Base-by-base conservation (phyloP, 2,113 vertebrate species). In the Ochotona curzoniae region DNA sequence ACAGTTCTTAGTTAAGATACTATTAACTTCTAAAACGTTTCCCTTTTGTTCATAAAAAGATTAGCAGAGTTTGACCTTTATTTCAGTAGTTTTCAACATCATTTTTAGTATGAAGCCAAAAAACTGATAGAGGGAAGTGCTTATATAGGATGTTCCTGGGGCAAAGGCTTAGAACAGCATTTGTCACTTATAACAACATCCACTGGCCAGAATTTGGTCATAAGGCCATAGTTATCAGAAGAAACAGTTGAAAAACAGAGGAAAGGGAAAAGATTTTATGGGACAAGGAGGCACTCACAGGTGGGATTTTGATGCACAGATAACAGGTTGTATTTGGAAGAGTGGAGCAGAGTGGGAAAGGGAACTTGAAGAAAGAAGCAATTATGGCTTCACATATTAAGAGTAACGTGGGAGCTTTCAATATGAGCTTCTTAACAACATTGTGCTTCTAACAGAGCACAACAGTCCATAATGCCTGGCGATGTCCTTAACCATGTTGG, bases 21-120 rank as follows among this genome's bases (percentile, higher is more conserved):
- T 74, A 79, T 51, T 87, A 89, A 38, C 86, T 95, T 90, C n/a
- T 67, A 4, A 66, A 90, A 66, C 63, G 84, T 63, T 91, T 75
- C 73, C 60, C 15, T 92, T 73, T 92, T 80, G 69, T n/a, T 82
- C 3, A 23, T 51, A 15, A 75, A 17, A 89, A 94, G 38, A 3
- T 32, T 90, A 63, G 8, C 82, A 78, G 76, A 80, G 18, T 23
- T 73, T 78, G 54, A 57, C 49, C 61, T 18, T 87, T 71, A 66
- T 61, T 74, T 84, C 18, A 83, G 47, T 47, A 75, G 47, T 30
- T 79, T 91, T 61, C 67, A 78, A n/a, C 5, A 9, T 87, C 38
- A 69, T 38, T 32, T 63, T 93, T 66, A 51, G 7, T 66, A 76
- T 89, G 26, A 60, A 93, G 32, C 18, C 51, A 88, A 51, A 64